Evolutionary conservation across 2,797 vertebrate genomes (phyloP).

Genomic region (Merluccius polli): DNA sequence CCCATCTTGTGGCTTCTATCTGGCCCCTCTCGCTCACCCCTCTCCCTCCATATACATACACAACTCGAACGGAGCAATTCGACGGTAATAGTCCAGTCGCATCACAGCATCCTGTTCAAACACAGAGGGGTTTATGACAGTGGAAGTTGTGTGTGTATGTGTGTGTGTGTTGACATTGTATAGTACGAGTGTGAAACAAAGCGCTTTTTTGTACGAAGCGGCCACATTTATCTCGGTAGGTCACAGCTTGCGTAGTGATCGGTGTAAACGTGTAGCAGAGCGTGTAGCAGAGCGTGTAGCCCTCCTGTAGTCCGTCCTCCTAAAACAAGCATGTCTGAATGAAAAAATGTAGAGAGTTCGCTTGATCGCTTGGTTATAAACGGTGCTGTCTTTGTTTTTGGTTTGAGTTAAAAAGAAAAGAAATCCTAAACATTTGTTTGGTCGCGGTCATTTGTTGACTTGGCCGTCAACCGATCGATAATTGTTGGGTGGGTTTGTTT

Average conservation of each 20-base stretch:
- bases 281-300: constrained; percentile 26
- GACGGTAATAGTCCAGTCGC: constrained; percentile 33
- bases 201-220: constrained; percentile 19
- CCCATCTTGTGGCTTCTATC: constrained; percentile 7
- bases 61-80: constrained; percentile 28
- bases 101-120: constrained; percentile 23
- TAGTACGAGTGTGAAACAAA: neutral
- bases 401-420: constrained; percentile 17
- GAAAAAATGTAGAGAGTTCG: constrained; percentile 33
- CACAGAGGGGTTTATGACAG: neutral
- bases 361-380: constrained; percentile 34
- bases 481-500: too few relatives aligned
- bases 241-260: constrained; percentile 34
- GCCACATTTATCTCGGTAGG: constrained; percentile 46
- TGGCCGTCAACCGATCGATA: neutral
- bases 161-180: neutral
- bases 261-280: constrained; percentile 43
- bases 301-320: constrained; percentile 17
- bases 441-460: neutral
- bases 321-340: constrained; percentile 43
- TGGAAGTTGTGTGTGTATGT: neutral
- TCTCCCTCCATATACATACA: neutral
- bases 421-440: constrained; percentile 6
- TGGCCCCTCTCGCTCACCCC: neutral
- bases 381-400: constrained; percentile 28